phyloP scores from a whole-genome alignment of 2,888 invertebrate species.

The Campaea margaritaria region DNA sequence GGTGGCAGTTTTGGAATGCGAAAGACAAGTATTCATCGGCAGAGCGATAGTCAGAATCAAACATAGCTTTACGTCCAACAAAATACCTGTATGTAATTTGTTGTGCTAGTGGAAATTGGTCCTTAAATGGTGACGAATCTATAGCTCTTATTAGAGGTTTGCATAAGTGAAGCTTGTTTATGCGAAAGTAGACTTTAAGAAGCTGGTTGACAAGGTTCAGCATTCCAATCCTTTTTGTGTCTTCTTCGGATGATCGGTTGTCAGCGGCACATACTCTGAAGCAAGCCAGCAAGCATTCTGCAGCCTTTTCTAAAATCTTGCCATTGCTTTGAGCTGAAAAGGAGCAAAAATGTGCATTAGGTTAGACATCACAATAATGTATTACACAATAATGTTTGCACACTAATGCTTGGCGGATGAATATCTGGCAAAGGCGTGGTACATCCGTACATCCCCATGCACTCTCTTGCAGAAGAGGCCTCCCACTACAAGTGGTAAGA shows the following conservation, averaged over 20 bases:
- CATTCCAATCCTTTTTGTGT: conserved; percentile 98
- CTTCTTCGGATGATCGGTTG: conserved; percentile 94
- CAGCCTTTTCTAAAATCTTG: conserved; percentile 95
- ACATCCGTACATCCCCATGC: too few relatives aligned
- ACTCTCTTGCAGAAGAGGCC: too few relatives aligned
- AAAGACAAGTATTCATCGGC: conserved; percentile 97
- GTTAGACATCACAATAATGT: not conserved
- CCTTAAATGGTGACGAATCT: conserved; percentile 95
- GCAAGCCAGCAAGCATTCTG: conserved; percentile 96
- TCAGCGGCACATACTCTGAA: conserved; percentile 98
- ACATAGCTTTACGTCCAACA: conserved; percentile 99
- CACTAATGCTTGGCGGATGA: too few relatives aligned
- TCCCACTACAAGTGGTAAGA: too few relatives aligned
- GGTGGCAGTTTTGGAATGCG: conserved; percentile 96
- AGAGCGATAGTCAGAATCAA: conserved; percentile 97
- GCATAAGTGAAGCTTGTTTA: conserved; percentile 94
- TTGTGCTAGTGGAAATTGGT: conserved; percentile 95
- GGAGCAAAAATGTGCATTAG: not conserved
- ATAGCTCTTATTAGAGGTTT: conserved; percentile 98
- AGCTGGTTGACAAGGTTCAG: conserved; percentile 98
- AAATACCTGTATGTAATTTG: conserved; percentile 99
- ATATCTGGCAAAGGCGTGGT: too few relatives aligned
- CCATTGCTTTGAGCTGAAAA: conserved; percentile 81
- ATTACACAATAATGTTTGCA: too few relatives aligned
- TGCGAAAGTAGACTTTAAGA: conserved; percentile 96